Evolutionary conservation across 2,888 invertebrate genomes (phyloP).

Genomic region (Tetanocera ferruginea): DNA sequence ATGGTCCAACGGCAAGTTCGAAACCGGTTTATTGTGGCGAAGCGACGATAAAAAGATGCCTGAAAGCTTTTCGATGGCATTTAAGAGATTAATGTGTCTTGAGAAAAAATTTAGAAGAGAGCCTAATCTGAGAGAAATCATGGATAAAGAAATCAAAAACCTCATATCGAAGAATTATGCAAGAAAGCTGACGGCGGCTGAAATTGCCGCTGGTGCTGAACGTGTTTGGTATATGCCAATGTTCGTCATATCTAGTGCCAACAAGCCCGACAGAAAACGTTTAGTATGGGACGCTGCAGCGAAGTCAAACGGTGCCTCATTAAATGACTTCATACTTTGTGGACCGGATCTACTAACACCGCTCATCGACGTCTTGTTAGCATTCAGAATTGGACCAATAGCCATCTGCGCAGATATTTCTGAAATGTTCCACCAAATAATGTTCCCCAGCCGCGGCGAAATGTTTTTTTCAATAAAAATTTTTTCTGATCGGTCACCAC

Average conservation of each 20-base stretch:
- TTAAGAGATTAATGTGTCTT: constrained; percentile 22
- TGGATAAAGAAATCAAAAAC: neutral
- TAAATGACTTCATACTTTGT: constrained; percentile 57
- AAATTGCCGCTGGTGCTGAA: neutral
- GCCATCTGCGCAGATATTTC: neutral
- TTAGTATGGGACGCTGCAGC: constrained; percentile 51
- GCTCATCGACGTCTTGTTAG: constrained; percentile 18
- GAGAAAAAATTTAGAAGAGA: constrained; percentile 12
- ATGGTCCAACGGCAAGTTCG: constrained; percentile 20
- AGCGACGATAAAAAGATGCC: constrained; percentile 16
- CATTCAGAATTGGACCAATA: neutral
- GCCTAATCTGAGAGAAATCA: neutral
- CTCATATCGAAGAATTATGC: constrained; percentile 39
- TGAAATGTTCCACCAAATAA: neutral
- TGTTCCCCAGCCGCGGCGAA: too few species aligned
- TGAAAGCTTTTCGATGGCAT: constrained; percentile 25
- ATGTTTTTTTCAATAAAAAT: too few species aligned
- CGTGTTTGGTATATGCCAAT: constrained; percentile 41
- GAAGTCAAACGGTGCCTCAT: constrained; percentile 49
- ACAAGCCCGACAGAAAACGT: neutral
- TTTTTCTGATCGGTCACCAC: too few species aligned
- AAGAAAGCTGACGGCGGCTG: constrained; percentile 22
- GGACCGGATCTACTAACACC: constrained; percentile 35
- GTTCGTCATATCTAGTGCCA: neutral
- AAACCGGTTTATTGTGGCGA: constrained; percentile 36